Conservation (phyloP, 64 coral and sea anemone genomes). For the Dendronephthya gigantea region DNA sequence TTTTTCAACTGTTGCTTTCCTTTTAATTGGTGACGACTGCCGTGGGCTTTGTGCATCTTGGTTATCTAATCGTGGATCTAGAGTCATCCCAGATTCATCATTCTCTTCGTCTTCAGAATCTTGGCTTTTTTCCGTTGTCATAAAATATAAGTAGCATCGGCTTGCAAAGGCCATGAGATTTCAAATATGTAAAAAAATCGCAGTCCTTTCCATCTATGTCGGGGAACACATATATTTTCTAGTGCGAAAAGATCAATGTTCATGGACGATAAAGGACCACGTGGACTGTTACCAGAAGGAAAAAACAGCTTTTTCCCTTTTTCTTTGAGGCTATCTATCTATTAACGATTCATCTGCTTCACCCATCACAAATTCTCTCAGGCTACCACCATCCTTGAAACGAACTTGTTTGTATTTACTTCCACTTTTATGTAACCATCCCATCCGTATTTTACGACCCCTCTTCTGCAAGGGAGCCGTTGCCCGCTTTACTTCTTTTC, state of each 20-base stretch:
- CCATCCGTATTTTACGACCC: not conserved
- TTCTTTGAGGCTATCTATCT: too few relatives aligned
- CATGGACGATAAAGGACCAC: not conserved
- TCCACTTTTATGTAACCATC: not conserved
- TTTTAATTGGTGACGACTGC: not conserved
- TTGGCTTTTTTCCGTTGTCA: not conserved
- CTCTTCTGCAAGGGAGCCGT: not conserved
- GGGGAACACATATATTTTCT: not conserved
- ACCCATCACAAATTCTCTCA: not conserved
- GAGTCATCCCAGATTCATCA: not conserved
- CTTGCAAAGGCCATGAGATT: constrained; percentile 12
- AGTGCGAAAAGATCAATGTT: not conserved
- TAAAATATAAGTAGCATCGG: constrained; percentile 6
- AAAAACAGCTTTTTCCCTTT: not conserved
- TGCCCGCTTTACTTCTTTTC: not conserved
- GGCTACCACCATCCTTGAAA: not conserved
- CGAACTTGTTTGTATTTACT: not conserved
- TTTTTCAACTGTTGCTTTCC: not conserved
- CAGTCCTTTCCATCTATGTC: not conserved
- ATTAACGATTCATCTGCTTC: not conserved
- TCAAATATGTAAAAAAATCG: not conserved
- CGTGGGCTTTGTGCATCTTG: not conserved
- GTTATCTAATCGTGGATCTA: not conserved
- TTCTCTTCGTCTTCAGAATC: not conserved
- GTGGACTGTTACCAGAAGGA: not conserved